Evolutionary conservation across 2,797 vertebrate genomes (phyloP), one percentile per base, ranked within the genome.

Genomic region (Pangasius macronema): DNA sequence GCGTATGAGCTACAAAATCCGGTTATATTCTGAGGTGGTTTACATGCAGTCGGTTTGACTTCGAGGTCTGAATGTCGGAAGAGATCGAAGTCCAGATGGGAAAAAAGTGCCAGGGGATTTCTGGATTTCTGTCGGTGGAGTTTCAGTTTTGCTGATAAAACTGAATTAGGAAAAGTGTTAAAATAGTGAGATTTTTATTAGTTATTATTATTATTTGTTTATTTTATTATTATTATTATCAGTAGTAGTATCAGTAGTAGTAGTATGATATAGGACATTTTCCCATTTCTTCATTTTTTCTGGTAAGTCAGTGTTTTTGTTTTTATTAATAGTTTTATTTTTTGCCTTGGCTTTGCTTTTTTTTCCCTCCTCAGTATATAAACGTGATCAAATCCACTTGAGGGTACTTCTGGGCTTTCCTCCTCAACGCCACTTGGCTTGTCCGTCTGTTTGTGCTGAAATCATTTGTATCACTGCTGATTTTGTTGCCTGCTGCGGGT

Each of bases 401-500:
- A 7, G 61, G 27, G 59, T 30, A 10, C n/a, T 30, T 30, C 27
- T 67, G 57, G 36, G 55, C 2, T 46, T 63, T n/a, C 13, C 13
- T 10, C 22, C 1, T 3, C 5, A 24, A 42, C 42, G 42, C 49
- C 11, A 51, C 16, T 55, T 33, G 33, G 30, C 36, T n/a, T 73
- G 0, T 14, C 3, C 0, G 2, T 42, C 22, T 72, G 36, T 51
- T 81, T 51, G 16, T 83, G 3, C 61, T 83, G 42, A 30, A 67
- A 83, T 49, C 30, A 67, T 83, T 87, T 89, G 84, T 83, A 63
- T 87, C 88, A 87, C 88, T 89, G 84, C 22, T 87, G 76, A 83
- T 85, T 88, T 83, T 83, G 79, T 85, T 87, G 88, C 51, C 30
- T 46, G 1, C 70, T 84, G 87, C 53, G 46, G 51, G 16, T 18